phyloP scores from a whole-genome alignment of 1,140 invertebrate genomes.

The Chlorops oryzae region DNA sequence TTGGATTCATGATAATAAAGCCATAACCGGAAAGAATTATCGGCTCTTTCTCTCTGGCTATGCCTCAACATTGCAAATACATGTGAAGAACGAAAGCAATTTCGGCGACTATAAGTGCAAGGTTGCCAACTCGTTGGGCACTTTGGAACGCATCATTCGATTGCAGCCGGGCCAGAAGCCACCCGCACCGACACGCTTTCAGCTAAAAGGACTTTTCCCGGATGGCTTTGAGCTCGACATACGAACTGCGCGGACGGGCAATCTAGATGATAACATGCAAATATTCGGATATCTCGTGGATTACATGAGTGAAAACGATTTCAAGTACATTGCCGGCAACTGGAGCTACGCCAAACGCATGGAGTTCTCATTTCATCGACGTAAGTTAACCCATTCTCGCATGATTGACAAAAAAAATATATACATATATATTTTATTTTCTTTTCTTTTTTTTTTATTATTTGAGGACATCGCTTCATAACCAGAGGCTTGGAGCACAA shows the following conservation, averaged over 20 bases:
- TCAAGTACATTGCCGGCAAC: constrained; percentile 35
- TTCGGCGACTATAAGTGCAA: constrained; percentile 56
- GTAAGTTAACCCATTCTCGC: constrained; percentile 17
- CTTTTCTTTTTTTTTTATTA: not conserved
- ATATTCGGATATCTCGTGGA: constrained; percentile 42
- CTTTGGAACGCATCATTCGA: constrained; percentile 50
- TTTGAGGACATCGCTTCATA: constrained; percentile 40
- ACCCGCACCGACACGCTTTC: constrained; percentile 40
- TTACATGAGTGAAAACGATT: constrained; percentile 38
- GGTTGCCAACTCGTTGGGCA: constrained; percentile 53
- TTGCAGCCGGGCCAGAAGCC: constrained; percentile 51
- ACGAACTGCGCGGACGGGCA: constrained; percentile 27
- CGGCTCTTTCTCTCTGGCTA: constrained; percentile 46
- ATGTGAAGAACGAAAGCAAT: constrained; percentile 46
- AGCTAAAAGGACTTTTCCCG: constrained; percentile 37
- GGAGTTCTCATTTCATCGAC: constrained; percentile 38
- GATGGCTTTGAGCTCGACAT: constrained; percentile 48
- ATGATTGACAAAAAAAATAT: not conserved
- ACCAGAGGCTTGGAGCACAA: constrained; percentile 36
- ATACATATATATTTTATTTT: not conserved
- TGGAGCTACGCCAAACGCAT: constrained; percentile 42
- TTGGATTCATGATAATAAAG: constrained; percentile 50
- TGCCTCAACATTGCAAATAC: constrained; percentile 49
- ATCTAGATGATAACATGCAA: constrained; percentile 40
- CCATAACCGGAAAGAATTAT: constrained; percentile 40